Evolutionary conservation across 2,888 invertebrate species (phyloP), one percentile per base, ranked within the genome.

Genomic region (Metallyticus violacea): DNA sequence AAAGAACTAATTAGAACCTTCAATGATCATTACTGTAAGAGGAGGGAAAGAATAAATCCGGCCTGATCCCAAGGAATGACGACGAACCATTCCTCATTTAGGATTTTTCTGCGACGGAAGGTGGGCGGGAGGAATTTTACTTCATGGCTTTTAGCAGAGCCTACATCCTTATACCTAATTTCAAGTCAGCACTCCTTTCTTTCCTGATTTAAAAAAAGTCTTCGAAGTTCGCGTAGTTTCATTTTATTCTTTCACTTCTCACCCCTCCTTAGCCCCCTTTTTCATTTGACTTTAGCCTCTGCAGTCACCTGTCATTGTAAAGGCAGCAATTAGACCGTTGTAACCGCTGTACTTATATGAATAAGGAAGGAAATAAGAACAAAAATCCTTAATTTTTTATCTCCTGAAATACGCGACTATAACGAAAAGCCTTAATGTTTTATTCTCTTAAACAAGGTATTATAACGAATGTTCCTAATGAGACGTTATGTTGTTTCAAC

Each of bases 1-100:
- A 85, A 87, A 87, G 77, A 87, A 81, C 30, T 86, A 87, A 87
- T 87, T 87, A 86, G 85, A 87, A 81, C 79, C 76, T 85, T 86
- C 86, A 87, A 79, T 85, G 86, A 29, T 87, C 85, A 86, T 87
- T 86, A 87, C 81, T 81, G 85, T 62, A 84, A 79, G 80, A 79
- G 40, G 81, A 81, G 26, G 81, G n/a, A 30, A 85, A 62, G 85
- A 81, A 62, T 85, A 87, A 87, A 87, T 87, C 85, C 79, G 29
- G 85, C 85, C 85, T 87, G 85, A 87, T 87, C 87, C 85, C 29
- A 28, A 77, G 28, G 15, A 77, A 5, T 9, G 83, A n/a, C 83
- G 6, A 83, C n/a, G 6, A 77, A 77, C 82, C 77, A 27, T 77
- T 29, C 83, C 83, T 83, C 83, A 83, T 83, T 83, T 83, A 83